phyloP scores from a whole-genome alignment of 2,113 vertebrate genomes.

The Plecturocebus donacophilus region DNA sequence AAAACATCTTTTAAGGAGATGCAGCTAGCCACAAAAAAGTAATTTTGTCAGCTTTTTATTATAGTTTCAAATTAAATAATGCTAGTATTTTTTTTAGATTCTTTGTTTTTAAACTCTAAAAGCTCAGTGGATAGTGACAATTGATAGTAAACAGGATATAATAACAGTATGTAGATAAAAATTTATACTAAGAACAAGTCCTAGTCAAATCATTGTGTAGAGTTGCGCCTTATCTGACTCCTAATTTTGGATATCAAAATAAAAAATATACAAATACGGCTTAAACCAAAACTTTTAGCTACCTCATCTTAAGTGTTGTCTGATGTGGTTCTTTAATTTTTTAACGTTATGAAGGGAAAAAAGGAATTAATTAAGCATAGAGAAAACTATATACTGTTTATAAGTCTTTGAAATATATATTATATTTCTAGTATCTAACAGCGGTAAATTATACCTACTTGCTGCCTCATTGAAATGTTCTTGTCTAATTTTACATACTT shows the following conservation, averaged over 20 bases:
- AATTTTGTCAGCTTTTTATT: not conserved
- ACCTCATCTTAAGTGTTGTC: not conserved
- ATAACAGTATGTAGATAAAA: not conserved
- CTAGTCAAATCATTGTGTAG: not conserved
- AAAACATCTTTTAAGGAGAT: slow-evolving; percentile 8
- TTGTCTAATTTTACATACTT: not conserved
- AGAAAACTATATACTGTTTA: not conserved
- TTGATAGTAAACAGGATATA: not conserved
- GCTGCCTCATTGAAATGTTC: not conserved
- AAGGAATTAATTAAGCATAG: not conserved
- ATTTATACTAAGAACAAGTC: not conserved
- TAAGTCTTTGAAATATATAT: not conserved
- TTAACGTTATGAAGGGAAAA: not conserved
- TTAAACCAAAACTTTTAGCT: not conserved
- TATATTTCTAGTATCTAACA: not conserved
- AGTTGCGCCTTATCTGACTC: not conserved
- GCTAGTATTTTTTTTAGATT: not conserved
- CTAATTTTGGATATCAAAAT: not conserved
- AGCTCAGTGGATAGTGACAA: not conserved
- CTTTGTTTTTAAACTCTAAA: not conserved
- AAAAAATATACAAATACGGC: not conserved
- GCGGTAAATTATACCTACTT: not conserved
- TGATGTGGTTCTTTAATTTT: not conserved
- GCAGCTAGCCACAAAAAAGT: not conserved
- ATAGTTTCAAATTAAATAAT: not conserved